These are phyloP conservation scores for Acanthornis magna DNA, from an alignment of 2,797 vertebrate species.

Conservation along the genomic window DNA sequence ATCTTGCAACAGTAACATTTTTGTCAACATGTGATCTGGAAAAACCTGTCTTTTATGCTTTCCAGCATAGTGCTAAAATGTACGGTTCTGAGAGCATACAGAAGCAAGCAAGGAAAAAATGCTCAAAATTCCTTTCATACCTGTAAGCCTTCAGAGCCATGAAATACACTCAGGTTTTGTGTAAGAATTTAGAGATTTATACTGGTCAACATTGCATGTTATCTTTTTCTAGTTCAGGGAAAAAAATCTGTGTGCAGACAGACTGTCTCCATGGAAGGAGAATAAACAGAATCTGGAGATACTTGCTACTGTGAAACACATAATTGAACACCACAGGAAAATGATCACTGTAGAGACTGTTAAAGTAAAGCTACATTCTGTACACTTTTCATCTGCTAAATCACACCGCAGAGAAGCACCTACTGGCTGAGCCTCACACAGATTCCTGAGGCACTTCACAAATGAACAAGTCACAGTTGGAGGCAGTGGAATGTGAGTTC, in stretches of 20 bases:
- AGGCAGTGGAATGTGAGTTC: not conserved
- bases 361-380: not conserved
- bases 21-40: not conserved
- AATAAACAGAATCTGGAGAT: slow-evolving; percentile 15
- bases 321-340: slow-evolving; percentile 35
- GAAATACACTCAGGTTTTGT: not conserved
- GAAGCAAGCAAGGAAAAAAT: not conserved
- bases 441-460: not conserved
- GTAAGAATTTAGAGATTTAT: not conserved
- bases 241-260: not conserved
- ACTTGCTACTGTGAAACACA: not conserved
- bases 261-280: not conserved
- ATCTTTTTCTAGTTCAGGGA: not conserved
- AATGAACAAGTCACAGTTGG: not conserved
- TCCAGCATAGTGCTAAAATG: not conserved
- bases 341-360: not conserved
- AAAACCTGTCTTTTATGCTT: not conserved
- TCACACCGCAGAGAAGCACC: not conserved
- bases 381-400: not conserved
- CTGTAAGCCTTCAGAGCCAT: not conserved
- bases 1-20: not conserved
- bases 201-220: not conserved
- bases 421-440: not conserved
- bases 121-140: not conserved
- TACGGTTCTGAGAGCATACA: not conserved